Conservation (phyloP, 1,140 invertebrate genomes). For the Megathymus violae region DNA sequence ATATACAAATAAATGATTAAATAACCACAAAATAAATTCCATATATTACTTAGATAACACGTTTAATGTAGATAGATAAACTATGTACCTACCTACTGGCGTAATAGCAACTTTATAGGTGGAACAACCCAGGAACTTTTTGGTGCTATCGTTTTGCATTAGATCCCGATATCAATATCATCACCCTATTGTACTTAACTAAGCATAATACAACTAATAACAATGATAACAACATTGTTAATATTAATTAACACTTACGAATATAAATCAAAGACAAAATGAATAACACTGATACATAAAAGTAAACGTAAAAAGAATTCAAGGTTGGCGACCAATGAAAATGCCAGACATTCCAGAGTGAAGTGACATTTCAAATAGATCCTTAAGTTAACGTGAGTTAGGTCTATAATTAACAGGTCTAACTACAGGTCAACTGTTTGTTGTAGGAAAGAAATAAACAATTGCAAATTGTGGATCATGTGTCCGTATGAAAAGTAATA, state of each 20-base stretch:
- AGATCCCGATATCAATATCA: too few species aligned
- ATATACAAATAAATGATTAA: too few species aligned
- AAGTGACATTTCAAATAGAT: conserved; percentile 29
- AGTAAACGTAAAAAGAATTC: conserved; percentile 64
- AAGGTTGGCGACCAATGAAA: conserved; percentile 54
- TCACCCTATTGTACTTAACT: too few species aligned
- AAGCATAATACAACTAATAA: too few species aligned
- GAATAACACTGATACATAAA: conserved; percentile 48
- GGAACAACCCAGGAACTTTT: too few species aligned
- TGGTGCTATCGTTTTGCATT: too few species aligned
- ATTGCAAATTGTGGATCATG: conserved; percentile 8
- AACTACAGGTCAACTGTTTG: conserved; percentile 19
- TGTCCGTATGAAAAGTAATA: conserved; percentile 15
- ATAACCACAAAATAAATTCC: too few species aligned
- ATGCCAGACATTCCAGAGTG: conserved; percentile 56
- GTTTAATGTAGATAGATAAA: too few species aligned
- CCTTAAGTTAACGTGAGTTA: conserved; percentile 42
- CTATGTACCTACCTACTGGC: too few species aligned
- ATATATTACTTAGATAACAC: too few species aligned
- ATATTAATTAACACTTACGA: background rate
- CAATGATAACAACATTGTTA: background rate
- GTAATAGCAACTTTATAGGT: too few species aligned
- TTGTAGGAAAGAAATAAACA: conserved; percentile 42
- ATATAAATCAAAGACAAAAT: conserved; percentile 27
- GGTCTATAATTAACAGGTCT: conserved; percentile 42